Conservation (phyloP, 2,888 invertebrate species). For the Drosophila yooni region DNA sequence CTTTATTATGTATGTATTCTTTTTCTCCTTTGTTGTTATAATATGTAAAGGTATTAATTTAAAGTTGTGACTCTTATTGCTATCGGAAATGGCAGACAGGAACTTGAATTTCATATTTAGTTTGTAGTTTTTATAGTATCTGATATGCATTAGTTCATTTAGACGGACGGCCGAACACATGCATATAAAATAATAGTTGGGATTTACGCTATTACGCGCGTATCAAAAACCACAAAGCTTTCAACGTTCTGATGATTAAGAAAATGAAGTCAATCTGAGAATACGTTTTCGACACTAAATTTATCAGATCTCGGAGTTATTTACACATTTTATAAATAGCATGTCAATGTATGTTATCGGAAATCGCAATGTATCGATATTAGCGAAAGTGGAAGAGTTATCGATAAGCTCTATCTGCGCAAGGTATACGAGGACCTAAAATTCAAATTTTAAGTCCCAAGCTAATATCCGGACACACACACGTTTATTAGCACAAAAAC, state of each 20-base stretch:
- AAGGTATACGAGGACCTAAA: not conserved
- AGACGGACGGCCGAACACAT: not conserved
- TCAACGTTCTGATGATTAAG: too few relatives aligned
- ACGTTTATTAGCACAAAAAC: not conserved
- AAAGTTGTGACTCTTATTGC: not conserved
- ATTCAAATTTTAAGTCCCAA: too few relatives aligned
- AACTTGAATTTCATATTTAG: not conserved
- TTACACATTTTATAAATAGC: not conserved
- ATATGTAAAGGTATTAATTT: not conserved
- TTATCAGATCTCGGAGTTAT: not conserved
- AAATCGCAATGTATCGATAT: not conserved
- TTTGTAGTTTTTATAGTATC: not conserved
- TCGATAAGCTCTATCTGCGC: not conserved
- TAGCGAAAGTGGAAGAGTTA: not conserved
- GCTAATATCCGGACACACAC: too few relatives aligned
- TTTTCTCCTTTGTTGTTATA: not conserved
- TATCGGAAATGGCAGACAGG: not conserved
- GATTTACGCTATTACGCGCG: not conserved
- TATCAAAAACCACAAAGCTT: not conserved
- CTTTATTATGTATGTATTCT: not conserved
- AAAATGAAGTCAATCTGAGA: not conserved
- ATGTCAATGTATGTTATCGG: not conserved
- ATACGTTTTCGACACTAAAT: not conserved
- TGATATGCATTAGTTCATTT: not conserved
- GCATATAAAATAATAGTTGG: not conserved